Evolutionary conservation across 2,888 invertebrate genomes (phyloP).

Genomic region (Tipula helvola): DNA sequence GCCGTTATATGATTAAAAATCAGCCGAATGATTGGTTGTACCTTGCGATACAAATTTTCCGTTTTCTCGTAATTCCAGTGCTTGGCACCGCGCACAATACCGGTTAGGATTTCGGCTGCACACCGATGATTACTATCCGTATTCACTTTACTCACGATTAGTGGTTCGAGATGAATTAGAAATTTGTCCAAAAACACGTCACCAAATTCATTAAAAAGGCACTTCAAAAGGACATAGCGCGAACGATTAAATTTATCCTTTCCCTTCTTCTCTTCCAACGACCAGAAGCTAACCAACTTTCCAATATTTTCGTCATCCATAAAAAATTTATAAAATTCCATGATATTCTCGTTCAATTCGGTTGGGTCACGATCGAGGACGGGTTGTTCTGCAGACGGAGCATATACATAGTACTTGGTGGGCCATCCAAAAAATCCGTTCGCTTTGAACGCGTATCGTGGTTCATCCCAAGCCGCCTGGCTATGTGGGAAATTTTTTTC

Average conservation of each 20-base stretch:
- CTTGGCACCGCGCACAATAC: slow-evolving; percentile 66
- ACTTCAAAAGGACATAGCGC: slow-evolving; percentile 57
- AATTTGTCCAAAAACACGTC: slow-evolving; percentile 48
- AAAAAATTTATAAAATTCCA: slow-evolving; percentile 54
- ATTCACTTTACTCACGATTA: slow-evolving; percentile 47
- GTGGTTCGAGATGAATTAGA: slow-evolving; percentile 47
- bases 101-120: slow-evolving; percentile 70
- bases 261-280: slow-evolving; percentile 77
- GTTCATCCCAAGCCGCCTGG: slow-evolving; percentile 61
- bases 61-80: slow-evolving; percentile 63
- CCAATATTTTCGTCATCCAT: slow-evolving; percentile 50
- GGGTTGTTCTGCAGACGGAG: slow-evolving; percentile 52
- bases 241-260: slow-evolving; percentile 63
- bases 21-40: slow-evolving; percentile 50
- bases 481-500: slow-evolving; percentile 44
- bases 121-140: slow-evolving; percentile 67
- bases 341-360: slow-evolving; percentile 51
- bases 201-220: slow-evolving; percentile 68
- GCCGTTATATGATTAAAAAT: slow-evolving; percentile 49
- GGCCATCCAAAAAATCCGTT: slow-evolving; percentile 42
- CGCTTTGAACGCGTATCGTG: slow-evolving; percentile 51
- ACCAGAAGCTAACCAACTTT: slow-evolving; percentile 55
- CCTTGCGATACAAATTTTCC: slow-evolving; percentile 43
- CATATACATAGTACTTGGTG: slow-evolving; percentile 45
- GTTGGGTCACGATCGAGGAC: slow-evolving; percentile 39